Percentiles rank a stretch among this genome's conserved stretches.
Conservation (phyloP, 2,797 vertebrate species). For the Percopsis omiscomaycus region DNA sequence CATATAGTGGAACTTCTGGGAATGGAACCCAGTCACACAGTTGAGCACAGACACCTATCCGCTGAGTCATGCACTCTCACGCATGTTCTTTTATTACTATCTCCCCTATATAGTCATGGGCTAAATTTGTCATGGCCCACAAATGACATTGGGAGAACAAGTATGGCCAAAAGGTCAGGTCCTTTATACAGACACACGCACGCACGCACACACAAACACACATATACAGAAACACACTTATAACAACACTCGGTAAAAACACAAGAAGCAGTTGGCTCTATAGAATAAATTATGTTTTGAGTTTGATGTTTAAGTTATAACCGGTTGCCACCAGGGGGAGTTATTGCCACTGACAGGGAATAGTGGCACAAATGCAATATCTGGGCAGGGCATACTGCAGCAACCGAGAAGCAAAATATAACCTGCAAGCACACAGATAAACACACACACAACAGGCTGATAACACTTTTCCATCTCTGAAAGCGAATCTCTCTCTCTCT, state of each 20-base stretch:
- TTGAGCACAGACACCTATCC: too few species aligned
- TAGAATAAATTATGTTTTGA: neutral
- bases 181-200: neutral
- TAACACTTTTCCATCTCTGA: too few species aligned
- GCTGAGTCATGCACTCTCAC: neutral
- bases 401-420: too few species aligned
- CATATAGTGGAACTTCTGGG: too few species aligned
- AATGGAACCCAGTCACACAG: too few species aligned
- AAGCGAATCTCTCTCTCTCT: too few species aligned
- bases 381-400: too few species aligned
- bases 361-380: too few species aligned
- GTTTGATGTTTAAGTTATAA: constrained; percentile 13
- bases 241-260: constrained; percentile 7
- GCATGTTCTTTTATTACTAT: constrained; percentile 1
- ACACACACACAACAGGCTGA: too few species aligned
- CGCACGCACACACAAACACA: constrained; percentile 7
- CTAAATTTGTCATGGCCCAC: constrained; percentile 63
- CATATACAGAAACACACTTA: constrained; percentile 7
- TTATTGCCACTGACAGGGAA: neutral
- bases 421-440: too few species aligned
- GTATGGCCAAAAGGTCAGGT: constrained; percentile 21
- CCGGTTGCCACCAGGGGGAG: constrained; percentile 35
- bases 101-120: constrained; percentile 53
- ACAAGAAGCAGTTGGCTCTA: constrained; percentile 12
- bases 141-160: constrained; percentile 46